Base-by-base conservation (phyloP, 1,140 invertebrate species). In the Potamilus streckersoni region DNA sequence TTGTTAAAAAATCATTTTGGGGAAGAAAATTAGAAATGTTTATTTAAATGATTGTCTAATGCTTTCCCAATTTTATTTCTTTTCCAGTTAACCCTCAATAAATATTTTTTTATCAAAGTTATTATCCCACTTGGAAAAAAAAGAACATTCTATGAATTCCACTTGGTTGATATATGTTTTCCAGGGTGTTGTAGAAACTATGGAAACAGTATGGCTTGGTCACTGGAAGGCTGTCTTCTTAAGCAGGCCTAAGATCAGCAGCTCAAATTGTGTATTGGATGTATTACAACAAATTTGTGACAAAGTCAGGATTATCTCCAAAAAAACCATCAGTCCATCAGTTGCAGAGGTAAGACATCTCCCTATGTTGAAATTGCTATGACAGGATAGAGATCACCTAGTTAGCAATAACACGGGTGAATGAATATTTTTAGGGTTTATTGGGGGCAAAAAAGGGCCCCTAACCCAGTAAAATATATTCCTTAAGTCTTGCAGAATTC, bases 161-260 rank as follows among this genome's bases (percentile, higher is more conserved):
- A 27, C 15, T 38, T 61, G 27, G 19, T 14, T 23, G 14, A 31
- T 74, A 20, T 17, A 17, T 76, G 57, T 75, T 62, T 79, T 89
- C 62, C 86, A 94, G 93, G 87, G 83, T 82, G 90, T 93, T 15
- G 89, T 93, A 57, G 86, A 90, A 23, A 90, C 91, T 73, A 91
- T 94, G 84, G 93, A 94, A 78, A 90, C 90, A 17, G 86, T 91
- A 56, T 94, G 93, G 93, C 87, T 94, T 4, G 91, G 92, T 59
- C 91, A 92, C 58, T 94, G 92, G 92, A 92, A 61, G 59, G 69
- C 67, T 64, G 66, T 65, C 15, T n/a, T 75, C 2, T 17, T 58
- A 31, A 59, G 67, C 1, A 59, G 66, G 38, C 38, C 38, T 6
- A 49, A 49, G 38, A 49, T 49, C 38, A 91, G 82, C 87, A 92